phyloP scores from a whole-genome alignment of 2,113 vertebrate species.

The Kobus ellipsiprymnus region DNA sequence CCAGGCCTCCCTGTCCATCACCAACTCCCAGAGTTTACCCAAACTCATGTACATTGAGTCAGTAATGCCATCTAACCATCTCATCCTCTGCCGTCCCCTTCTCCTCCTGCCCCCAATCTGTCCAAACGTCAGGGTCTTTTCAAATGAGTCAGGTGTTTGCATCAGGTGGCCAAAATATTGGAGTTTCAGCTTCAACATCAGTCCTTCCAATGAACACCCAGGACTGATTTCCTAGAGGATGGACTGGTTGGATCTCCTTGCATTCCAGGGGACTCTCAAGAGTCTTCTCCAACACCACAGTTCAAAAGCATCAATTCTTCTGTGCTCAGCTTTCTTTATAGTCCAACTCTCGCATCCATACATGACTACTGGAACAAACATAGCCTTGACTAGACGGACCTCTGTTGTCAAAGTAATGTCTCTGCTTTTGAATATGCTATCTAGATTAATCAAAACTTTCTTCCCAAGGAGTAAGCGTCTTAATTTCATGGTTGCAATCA shows the following conservation, averaged over 20 bases:
- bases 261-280: not conserved
- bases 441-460: not conserved
- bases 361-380: not conserved
- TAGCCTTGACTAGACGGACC: rapidly evolving
- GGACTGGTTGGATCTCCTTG: not conserved
- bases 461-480: not conserved
- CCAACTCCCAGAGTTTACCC: not conserved
- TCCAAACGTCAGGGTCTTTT: not conserved
- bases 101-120: not conserved
- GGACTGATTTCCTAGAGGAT: not conserved
- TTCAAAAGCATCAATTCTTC: not conserved
- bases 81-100: not conserved
- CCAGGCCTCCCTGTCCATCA: not conserved
- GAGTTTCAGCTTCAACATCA: not conserved
- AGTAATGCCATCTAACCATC: not conserved
- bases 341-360: not conserved
- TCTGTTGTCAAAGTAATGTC: not conserved
- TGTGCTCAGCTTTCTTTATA: not conserved
- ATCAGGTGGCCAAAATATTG: not conserved
- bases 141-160: not conserved
- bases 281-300: not conserved
- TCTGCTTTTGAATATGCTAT: not conserved
- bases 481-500: not conserved
- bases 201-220: not conserved
- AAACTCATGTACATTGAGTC: not conserved